Evolutionary conservation across 2,888 invertebrate species (phyloP), one percentile per base, ranked within the genome.

Genomic region (Chrysina gloriosa): DNA sequence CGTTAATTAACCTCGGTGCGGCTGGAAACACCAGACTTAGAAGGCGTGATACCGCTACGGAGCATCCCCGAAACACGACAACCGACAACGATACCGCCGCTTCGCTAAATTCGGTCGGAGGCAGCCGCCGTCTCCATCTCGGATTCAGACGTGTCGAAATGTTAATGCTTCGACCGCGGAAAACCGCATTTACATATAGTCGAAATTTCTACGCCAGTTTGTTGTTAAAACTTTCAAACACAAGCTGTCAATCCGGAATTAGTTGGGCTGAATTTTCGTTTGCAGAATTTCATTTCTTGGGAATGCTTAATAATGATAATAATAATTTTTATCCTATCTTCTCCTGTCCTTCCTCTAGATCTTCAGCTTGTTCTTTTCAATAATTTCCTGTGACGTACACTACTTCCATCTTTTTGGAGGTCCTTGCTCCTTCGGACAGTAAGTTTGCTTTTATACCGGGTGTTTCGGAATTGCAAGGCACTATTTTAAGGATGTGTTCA

Each of bases 1-100:
- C 48, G 64, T 52, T 65, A 65, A 65, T 65, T 65, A 65, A 65
- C 52, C 48, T 39, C 52, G 45, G 34, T 36, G 64, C 36, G 64
- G 64, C 50, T 64, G 48, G 25, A 50, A 65, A 45, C 45, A 65
- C 64, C 64, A 52, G 19, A 50, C 48, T 45, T 45, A 45, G 45
- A 19, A 21, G 16, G 19, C 21, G 31, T 16, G 11, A 19, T 14
- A 9, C n/a, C n/a, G 16, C 19, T 29, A 19, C 31, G 34, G 31
- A 54, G 19, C 34, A 11, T 36, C 14, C 16, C 7, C 31, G 54
- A 54, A 34, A 54, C 31, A 34, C 16, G 9, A 31, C 45, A 45
- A 19, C 45, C 16, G 45, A 19, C 9, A 21, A 19, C 45, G 9
- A 9, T 9, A 31, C 4, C 45, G 21, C 9, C 21, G 16, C 45